A percentile compares a stretch with the other conserved stretches of the same genome.
Evolutionary conservation across 2,113 vertebrate genomes (phyloP).

Genomic region (Salvelinus namaycush): DNA sequence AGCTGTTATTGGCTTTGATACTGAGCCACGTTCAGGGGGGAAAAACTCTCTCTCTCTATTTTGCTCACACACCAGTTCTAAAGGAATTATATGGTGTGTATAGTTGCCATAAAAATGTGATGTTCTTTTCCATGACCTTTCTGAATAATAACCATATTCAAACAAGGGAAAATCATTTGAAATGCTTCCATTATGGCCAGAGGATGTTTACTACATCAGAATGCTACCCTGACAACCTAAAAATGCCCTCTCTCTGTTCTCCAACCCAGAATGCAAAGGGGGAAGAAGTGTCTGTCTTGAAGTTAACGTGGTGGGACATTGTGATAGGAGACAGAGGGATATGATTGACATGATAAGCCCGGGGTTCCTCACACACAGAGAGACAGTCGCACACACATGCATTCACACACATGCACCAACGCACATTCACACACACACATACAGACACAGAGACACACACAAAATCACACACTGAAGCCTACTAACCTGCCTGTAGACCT

Average conservation of each 20-base stretch:
- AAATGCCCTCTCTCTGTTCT: not conserved
- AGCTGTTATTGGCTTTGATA: slow-evolving; percentile 1
- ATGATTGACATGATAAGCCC: slow-evolving; percentile 45
- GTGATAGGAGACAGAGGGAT: slow-evolving; percentile 51
- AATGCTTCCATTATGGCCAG: not conserved
- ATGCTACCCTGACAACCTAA: not conserved
- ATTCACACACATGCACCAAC: not conserved
- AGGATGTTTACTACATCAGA: not conserved
- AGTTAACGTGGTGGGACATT: slow-evolving; percentile 48
- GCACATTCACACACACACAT: not conserved
- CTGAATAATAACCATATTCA: not conserved
- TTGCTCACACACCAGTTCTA: not conserved
- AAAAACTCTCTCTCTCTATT: not conserved
- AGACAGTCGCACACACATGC: not conserved
- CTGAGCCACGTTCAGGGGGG: not conserved
- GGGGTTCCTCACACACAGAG: slow-evolving; percentile 29
- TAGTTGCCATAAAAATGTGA: not conserved
- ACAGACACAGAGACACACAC: slow-evolving; percentile 10
- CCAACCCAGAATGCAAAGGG: slow-evolving; percentile 2
- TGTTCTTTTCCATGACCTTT: slow-evolving; percentile 4
- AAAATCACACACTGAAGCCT: slow-evolving; percentile 19
- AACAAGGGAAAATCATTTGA: not conserved
- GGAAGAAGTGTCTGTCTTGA: slow-evolving; percentile 41
- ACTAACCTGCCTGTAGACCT: too few species aligned
- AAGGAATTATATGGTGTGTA: not conserved